Evolutionary conservation across 1,140 invertebrate genomes (phyloP).

Genomic region (Drosophila baimaii): DNA sequence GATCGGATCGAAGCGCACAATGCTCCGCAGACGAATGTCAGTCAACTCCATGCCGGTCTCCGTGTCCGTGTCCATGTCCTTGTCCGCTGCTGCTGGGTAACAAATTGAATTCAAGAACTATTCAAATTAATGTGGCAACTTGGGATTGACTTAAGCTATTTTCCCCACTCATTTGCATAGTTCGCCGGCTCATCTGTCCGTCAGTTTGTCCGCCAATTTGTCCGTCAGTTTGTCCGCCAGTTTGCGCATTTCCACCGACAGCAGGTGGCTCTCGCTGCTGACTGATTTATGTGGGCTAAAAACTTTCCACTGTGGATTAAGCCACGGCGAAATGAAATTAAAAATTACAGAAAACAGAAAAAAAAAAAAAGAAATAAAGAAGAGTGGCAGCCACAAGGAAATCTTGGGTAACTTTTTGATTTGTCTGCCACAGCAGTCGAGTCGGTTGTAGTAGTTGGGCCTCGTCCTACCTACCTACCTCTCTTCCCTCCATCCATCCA

Average conservation of each 20-base stretch:
- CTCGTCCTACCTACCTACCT: background rate
- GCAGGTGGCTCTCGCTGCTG: slow-evolving; percentile 35
- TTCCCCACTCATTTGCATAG: slow-evolving; percentile 16
- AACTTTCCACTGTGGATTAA: slow-evolving; percentile 31
- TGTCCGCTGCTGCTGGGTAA: slow-evolving; percentile 11
- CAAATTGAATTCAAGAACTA: slow-evolving; percentile 39
- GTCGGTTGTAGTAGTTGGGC: slow-evolving; percentile 10
- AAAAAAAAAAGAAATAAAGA: background rate
- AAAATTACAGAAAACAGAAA: slow-evolving; percentile 30
- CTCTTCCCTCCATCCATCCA: background rate
- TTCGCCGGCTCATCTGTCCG: slow-evolving; percentile 14
- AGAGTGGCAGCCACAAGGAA: slow-evolving; percentile 23
- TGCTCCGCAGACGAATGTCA: slow-evolving; percentile 2
- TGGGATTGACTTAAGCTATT: slow-evolving; percentile 24
- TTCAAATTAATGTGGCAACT: slow-evolving; percentile 44
- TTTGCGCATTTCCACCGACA: slow-evolving; percentile 25
- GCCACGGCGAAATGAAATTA: slow-evolving; percentile 45
- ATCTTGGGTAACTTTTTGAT: slow-evolving; percentile 59
- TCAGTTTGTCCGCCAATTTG: background rate
- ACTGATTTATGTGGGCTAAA: slow-evolving; percentile 46
- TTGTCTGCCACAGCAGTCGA: slow-evolving; percentile 34
- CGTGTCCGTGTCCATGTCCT: too few species aligned
- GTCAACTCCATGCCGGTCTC: background rate
- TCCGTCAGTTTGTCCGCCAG: slow-evolving; percentile 10
- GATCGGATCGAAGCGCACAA: background rate